Percentiles rank a stretch among this genome's conserved stretches.
These are phyloP conservation scores for Fissipunctia ypsillon DNA, from an alignment of 2,888 invertebrate species.

Conservation along the genomic window DNA sequence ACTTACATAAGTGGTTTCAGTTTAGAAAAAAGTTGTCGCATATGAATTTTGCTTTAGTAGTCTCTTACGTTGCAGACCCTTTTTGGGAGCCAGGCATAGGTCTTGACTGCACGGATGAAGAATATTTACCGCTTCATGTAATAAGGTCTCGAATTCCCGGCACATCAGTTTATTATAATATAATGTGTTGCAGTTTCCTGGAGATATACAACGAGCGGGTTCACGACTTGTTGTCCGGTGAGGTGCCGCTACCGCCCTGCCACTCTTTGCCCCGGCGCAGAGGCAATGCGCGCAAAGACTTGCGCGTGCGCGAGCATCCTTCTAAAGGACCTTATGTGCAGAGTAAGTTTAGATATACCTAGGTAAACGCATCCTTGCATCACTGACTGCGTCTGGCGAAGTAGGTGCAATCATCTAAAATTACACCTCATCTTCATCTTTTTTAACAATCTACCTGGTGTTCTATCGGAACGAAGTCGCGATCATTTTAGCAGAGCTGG, in stretches of 20 bases:
- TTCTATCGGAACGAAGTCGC: no score
- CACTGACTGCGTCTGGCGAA: background rate
- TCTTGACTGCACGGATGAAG: background rate
- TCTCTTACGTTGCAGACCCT: background rate
- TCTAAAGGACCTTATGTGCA: slow-evolving; percentile 94
- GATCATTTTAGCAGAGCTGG: background rate
- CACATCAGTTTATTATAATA: background rate
- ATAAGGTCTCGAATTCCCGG: background rate
- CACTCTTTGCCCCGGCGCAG: slow-evolving; percentile 82
- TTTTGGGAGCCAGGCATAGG: background rate
- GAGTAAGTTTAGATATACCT: slow-evolving; percentile 87
- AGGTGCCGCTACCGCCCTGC: slow-evolving; percentile 84
- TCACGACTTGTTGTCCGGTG: slow-evolving; percentile 92
- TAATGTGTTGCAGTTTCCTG: slow-evolving; percentile 85
- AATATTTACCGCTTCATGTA: background rate
- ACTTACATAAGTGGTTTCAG: background rate
- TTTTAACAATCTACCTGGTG: background rate
- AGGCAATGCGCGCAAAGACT: slow-evolving; percentile 85
- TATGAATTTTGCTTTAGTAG: background rate
- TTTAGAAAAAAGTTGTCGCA: background rate
- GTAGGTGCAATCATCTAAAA: background rate
- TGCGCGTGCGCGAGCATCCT: slow-evolving; percentile 95
- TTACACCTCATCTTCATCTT: background rate
- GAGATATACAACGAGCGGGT: slow-evolving; percentile 93
- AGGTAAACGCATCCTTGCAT: background rate